Conservation (phyloP, 92 coral and sea anemone genomes). For the Scolanthus callimorphus region DNA sequence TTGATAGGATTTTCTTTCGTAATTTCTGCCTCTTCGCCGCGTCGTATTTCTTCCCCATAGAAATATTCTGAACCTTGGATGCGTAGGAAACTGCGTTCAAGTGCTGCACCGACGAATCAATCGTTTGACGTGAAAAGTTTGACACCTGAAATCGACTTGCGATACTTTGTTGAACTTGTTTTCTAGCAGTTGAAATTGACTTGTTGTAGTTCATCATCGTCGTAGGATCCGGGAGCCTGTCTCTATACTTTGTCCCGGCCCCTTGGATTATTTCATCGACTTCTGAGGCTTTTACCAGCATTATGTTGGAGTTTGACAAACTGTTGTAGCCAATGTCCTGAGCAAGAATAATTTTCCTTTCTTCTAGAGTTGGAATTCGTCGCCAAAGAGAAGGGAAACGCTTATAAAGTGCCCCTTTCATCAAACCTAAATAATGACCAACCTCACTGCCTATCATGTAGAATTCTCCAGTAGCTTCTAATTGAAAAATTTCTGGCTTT, state of each 20-base stretch:
- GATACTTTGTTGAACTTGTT: constrained; percentile 23
- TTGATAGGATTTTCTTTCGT: constrained; percentile 70
- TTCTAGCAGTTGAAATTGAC: constrained; percentile 33
- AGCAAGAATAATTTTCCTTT: constrained; percentile 59
- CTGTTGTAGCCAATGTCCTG: constrained; percentile 88
- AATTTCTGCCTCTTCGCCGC: constrained; percentile 46
- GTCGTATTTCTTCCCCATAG: constrained; percentile 42
- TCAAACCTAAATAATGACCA: constrained; percentile 73
- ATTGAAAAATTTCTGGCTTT: constrained; percentile 85
- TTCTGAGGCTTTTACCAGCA: constrained; percentile 84
- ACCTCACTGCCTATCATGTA: constrained; percentile 98
- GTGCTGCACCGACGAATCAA: constrained; percentile 77
- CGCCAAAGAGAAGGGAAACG: constrained; percentile 95
- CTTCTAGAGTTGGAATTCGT: constrained; percentile 84
- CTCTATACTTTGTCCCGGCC: constrained; percentile 69
- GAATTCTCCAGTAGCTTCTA: constrained; percentile 77
- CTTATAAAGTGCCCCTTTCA: constrained; percentile 95
- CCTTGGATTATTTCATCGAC: constrained; percentile 84
- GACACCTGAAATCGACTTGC: constrained; percentile 32
- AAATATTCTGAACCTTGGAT: constrained; percentile 40
- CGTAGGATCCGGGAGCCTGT: constrained; percentile 51
- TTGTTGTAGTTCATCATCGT: constrained; percentile 16
- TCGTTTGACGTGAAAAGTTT: constrained; percentile 47
- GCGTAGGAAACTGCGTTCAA: constrained; percentile 75
- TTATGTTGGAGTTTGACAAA: constrained; percentile 91